Conservation (phyloP, 2,113 vertebrate species). For the Rhineura floridana region DNA sequence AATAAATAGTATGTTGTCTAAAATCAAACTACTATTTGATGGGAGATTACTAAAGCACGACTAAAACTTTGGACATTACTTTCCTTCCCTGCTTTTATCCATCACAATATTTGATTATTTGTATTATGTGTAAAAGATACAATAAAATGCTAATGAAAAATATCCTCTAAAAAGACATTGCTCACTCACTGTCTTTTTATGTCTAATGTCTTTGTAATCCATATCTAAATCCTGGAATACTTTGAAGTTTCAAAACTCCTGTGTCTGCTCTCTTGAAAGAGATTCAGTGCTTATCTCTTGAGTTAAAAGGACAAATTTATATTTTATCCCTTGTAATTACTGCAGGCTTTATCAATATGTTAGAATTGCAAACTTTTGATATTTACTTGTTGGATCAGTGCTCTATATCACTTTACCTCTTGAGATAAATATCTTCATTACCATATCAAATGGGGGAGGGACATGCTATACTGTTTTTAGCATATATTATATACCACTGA, state of each 20-base stretch:
- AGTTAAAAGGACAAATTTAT: not conserved
- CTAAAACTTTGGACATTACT: fast-evolving
- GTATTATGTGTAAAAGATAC: not conserved
- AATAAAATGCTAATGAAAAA: not conserved
- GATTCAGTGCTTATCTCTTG: not conserved
- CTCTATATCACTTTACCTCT: not conserved
- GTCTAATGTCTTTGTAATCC: not conserved
- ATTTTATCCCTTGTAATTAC: not conserved
- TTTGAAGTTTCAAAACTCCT: not conserved
- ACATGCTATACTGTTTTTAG: not conserved
- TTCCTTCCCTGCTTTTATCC: not conserved
- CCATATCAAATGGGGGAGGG: not conserved
- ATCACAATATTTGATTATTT: not conserved
- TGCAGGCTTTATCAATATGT: not conserved
- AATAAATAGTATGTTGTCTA: not conserved
- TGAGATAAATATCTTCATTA: not conserved
- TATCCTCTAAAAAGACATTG: not conserved
- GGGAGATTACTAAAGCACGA: fast-evolving
- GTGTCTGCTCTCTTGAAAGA: not conserved
- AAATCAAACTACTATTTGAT: not conserved
- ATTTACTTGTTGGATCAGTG: not conserved
- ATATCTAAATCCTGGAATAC: not conserved
- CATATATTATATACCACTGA: not conserved
- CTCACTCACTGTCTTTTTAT: not conserved
- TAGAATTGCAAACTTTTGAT: not conserved